Evolutionary conservation across 2,888 invertebrate genomes (phyloP), one percentile per base, ranked within the genome.

Genomic region (Hedychridium roseum): DNA sequence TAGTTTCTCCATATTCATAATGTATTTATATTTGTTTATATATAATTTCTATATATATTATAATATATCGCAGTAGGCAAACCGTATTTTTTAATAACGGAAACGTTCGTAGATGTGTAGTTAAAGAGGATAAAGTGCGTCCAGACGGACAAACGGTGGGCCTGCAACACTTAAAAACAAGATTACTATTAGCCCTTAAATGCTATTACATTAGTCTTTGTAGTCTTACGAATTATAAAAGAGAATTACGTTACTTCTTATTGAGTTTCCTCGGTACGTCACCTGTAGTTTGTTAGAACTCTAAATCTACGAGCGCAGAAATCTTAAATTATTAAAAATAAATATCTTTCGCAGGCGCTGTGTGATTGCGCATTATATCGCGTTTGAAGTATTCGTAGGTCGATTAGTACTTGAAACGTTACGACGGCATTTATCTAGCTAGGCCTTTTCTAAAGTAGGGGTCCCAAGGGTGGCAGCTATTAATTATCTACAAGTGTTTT

Each of bases 321-420:
- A 64, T 62, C 42, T 59, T 43, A 68, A 70, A 63, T 68, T 68
- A 68, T 70, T 68, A 67, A 68, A 70, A 70, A 70, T 70, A 68
- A 59, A 70, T 68, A 68, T 66, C 63, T 54, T 60, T 61, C 54
- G 56, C 63, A 64, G 63, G 61, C 57, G 43, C 57, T 60, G 54
- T 42, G 53, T 60, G 56, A 62, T 57, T 60, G 68, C 70, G 66
- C 60, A 60, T 66, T 52, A 50, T 57, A 66, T 64, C 64, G 66
- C 64, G 68, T 62, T 50, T 61, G 57, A 60, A 65, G 27, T 58
- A 50, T 39, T 53, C 39, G 50, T 50, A 39, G 50, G 47, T 45
- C 43, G 51, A 17, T 36, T 27, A 11, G 27, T 26, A 14, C 31
- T 44, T 37, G 43, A 43, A 31, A 28, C 28, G 34, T 30, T n/a